Evolutionary conservation across 30 jellyfish, hydroid and myxozoan genomes (phyloP).

Genomic region (Clytia hemisphaerica): DNA sequence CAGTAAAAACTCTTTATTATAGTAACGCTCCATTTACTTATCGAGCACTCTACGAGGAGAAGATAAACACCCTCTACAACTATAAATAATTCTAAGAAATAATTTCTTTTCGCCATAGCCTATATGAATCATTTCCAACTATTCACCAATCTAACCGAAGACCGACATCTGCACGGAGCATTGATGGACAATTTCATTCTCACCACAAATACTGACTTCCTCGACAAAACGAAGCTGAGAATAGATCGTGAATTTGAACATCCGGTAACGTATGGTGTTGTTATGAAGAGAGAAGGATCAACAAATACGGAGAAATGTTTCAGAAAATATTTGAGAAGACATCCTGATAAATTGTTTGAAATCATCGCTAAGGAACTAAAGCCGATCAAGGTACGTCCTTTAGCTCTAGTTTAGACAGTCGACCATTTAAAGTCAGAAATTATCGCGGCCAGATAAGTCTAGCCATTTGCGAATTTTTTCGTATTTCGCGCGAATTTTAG

Average conservation of each 20-base stretch:
- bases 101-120: no score
- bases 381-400: constrained; percentile 60
- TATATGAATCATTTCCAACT: constrained; percentile 39
- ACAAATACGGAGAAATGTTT: constrained; percentile 67
- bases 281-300: constrained; percentile 41
- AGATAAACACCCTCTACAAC: no score
- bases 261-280: constrained; percentile 83
- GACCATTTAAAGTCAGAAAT: no score
- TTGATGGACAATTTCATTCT: constrained; percentile 73
- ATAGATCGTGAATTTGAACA: constrained; percentile 72
- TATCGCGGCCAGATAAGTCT: no score
- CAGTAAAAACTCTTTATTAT: no score
- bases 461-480: no score
- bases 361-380: constrained; percentile 50
- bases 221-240: constrained; percentile 36
- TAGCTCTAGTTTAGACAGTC: background rate
- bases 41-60: no score
- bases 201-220: constrained; percentile 28
- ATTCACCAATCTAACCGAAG: constrained; percentile 25
- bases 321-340: constrained; percentile 52
- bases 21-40: no score
- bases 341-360: constrained; percentile 76
- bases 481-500: no score
- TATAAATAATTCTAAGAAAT: no score
- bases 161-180: constrained; percentile 54